Conservation (phyloP, 2,113 vertebrate species). For the Melanotaenia duboulayi region DNA sequence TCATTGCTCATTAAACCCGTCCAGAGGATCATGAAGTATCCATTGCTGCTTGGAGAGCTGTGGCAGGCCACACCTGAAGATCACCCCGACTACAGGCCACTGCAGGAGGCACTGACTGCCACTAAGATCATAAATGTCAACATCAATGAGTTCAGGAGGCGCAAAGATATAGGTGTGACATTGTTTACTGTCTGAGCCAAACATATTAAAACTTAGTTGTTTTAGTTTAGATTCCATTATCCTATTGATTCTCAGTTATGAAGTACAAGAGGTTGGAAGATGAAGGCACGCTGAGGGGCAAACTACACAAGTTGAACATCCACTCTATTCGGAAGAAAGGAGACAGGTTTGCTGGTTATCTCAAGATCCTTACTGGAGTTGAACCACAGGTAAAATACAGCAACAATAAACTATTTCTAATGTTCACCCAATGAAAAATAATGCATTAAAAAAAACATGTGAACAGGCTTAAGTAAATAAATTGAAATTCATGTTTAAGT, state of each 20-base stretch:
- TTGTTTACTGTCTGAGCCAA: background rate
- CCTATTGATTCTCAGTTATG: conserved; percentile 84
- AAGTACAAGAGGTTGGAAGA: conserved; percentile 95
- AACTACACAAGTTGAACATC: conserved; percentile 92
- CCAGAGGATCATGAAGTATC: conserved; percentile 98
- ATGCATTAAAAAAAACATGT: background rate
- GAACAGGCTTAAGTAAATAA: background rate
- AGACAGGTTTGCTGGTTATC: conserved; percentile 92
- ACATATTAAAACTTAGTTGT: background rate
- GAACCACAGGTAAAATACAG: conserved; percentile 89
- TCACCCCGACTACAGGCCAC: conserved; percentile 85
- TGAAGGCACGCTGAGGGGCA: conserved; percentile 91
- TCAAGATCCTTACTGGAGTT: conserved; percentile 92
- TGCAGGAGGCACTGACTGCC: conserved; percentile 87
- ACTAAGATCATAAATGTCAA: conserved; percentile 90
- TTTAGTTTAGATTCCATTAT: background rate
- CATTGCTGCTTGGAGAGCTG: conserved; percentile 89
- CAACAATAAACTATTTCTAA: no score
- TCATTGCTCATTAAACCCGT: conserved; percentile 97
- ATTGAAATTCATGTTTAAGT: background rate
- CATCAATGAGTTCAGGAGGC: conserved; percentile 96
- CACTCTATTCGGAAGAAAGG: conserved; percentile 98
- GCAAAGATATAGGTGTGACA: conserved; percentile 92
- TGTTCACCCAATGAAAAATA: no score
- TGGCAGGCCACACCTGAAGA: conserved; percentile 90